Percentiles rank a stretch among this genome's conserved stretches.
These are phyloP conservation scores for Polymixis lichenea DNA, from an alignment of 2,888 invertebrate species.

Conservation along the genomic window DNA sequence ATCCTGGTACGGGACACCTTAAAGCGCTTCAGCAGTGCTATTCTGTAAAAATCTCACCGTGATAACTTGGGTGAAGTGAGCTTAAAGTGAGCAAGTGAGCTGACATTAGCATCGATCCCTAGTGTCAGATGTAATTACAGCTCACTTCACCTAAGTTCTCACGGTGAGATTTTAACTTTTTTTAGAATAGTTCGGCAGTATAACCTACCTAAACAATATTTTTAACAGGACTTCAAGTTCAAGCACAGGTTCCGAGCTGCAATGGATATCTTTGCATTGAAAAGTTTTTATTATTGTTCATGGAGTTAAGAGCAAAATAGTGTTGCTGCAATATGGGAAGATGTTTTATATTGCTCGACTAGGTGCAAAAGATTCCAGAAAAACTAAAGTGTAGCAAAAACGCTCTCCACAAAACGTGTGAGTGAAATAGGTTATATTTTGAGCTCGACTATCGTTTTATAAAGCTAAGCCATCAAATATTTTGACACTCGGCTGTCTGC, in stretches of 20 bases:
- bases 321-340: not conserved
- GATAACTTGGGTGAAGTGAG: too few species aligned
- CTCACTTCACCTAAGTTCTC: too few species aligned
- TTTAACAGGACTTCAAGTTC: not conserved
- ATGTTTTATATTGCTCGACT: not conserved
- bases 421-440: conserved; percentile 53
- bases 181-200: too few species aligned
- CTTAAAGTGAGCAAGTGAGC: too few species aligned
- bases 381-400: conserved; percentile 46
- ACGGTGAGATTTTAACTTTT: too few species aligned
- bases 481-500: conserved; percentile 75
- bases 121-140: too few species aligned
- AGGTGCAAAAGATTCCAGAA: conserved; percentile 27
- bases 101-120: too few species aligned
- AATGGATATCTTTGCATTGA: too few species aligned
- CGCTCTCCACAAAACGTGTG: conserved; percentile 37
- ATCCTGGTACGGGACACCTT: too few species aligned
- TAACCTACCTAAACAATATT: not conserved
- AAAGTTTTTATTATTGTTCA: too few species aligned
- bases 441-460: conserved; percentile 44
- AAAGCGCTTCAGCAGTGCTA: too few species aligned
- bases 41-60: too few species aligned
- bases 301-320: not conserved
- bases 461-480: conserved; percentile 72
- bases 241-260: not conserved